These are phyloP conservation scores for Erebia ligea DNA, from an alignment of 2,888 invertebrate genomes.

Conservation along the genomic window DNA sequence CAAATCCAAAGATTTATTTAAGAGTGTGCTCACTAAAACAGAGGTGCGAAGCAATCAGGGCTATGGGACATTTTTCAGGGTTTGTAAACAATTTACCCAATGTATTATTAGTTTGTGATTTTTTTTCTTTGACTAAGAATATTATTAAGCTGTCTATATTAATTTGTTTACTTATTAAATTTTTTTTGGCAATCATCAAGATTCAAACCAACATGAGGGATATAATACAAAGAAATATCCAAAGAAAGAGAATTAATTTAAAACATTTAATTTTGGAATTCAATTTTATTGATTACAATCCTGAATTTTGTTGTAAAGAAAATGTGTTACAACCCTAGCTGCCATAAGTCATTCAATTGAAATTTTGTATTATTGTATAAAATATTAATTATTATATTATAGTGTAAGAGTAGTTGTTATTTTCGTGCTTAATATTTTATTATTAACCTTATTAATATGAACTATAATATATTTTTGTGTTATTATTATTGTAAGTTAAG, in stretches of 20 bases:
- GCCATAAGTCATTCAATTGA: conserved; percentile 66
- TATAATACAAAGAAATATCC: too few relatives aligned
- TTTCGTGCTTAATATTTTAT: conserved; percentile 38
- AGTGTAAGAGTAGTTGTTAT: conserved; percentile 38
- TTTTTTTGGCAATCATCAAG: too few relatives aligned
- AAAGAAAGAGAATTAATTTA: too few relatives aligned
- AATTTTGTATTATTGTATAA: conserved; percentile 41
- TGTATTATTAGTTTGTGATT: too few relatives aligned
- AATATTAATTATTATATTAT: conserved; percentile 22
- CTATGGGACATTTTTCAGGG: not conserved
- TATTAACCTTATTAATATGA: conserved; percentile 39
- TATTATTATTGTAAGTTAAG: conserved; percentile 42
- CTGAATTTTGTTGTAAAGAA: conserved; percentile 22
- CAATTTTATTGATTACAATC: not conserved
- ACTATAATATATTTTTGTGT: conserved; percentile 40
- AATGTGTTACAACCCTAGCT: conserved; percentile 53
- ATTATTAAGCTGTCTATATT: not conserved
- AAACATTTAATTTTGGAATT: not conserved
- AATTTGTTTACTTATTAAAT: not conserved
- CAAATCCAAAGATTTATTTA: conserved; percentile 38
- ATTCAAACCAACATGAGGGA: too few relatives aligned
- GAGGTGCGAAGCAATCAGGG: conserved; percentile 6
- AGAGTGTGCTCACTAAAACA: conserved; percentile 29
- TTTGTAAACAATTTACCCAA: not conserved
- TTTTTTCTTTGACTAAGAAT: not conserved